Evolutionary conservation across 2,888 invertebrate genomes (phyloP), one percentile per base, ranked within the genome.

Genomic region (Macroteleia sp.): DNA sequence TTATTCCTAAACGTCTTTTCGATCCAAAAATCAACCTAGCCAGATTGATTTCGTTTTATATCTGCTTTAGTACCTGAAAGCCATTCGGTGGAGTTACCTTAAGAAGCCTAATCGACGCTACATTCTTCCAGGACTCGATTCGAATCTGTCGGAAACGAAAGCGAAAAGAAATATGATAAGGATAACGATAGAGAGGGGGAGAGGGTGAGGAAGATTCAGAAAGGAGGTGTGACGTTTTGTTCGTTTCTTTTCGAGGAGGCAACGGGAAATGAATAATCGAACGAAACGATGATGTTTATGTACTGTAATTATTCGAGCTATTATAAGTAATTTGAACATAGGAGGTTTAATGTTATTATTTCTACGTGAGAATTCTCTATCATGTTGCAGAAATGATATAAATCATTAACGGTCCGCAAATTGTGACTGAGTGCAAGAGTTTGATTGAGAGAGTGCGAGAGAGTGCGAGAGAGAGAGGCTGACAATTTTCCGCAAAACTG

Each of bases 31-130:
- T 57, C 57, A 57, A 57, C 25, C 17, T 44, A 41, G 34, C 62
- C 30, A 36, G 30, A 42, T 66, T 44, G 12, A 22, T 56, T 62
- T 75, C 36, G n/a, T 56, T 70, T 69, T 66, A 77, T 79, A 81
- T 81, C 83, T 80, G 81, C 82, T 84, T 83, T 81, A 80, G 83
- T 83, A 82, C 84, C 84, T 84, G 83, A 84, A 82, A 82, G 82
- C 82, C 79, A 82, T 82, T 83, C 81, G 79, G 77, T 80, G 66
- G 66, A 73, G 64, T 73, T 67, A 64, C 41, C 73, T 67, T 46
- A 52, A 67, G 48, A 62, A 67, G 59, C 59, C 59, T 69, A 61
- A 62, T 67, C 44, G 66, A 74, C 25, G 61, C 75, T 69, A 56
- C 48, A 36, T 50, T 56, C 64, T 76, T 76, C 62, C 75, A 75